Evolutionary conservation across 1,140 invertebrate genomes (phyloP).

Genomic region (Ectropis grisescens): DNA sequence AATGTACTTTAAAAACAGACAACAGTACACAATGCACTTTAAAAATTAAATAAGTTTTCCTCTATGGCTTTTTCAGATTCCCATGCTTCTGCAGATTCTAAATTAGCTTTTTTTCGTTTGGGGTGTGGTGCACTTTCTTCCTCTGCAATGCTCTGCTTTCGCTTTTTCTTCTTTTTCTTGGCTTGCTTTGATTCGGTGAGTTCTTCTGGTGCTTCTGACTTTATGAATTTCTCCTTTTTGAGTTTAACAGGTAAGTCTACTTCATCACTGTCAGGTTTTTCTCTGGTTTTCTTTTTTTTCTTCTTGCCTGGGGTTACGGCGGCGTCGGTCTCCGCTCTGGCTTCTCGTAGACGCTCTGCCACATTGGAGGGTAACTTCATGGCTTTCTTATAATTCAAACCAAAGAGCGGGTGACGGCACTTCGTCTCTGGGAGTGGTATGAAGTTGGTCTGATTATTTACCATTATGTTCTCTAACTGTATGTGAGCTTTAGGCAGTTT

Average conservation of each 20-base stretch:
- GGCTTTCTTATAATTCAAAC: slow-evolving; percentile 38
- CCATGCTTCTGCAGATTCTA: slow-evolving; percentile 30
- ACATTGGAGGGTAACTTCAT: slow-evolving; percentile 28
- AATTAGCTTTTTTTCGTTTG: slow-evolving; percentile 29
- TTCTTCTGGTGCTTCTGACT: slow-evolving; percentile 5
- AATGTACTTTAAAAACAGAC: too few relatives aligned
- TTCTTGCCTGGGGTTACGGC: too few relatives aligned
- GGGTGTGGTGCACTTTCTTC: slow-evolving; percentile 9
- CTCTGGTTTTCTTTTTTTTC: slow-evolving; percentile 18
- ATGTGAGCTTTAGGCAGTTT: slow-evolving; percentile 39
- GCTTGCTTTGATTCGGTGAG: slow-evolving; percentile 7
- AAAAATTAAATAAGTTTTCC: slow-evolving; percentile 52
- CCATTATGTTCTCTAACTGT: slow-evolving; percentile 23
- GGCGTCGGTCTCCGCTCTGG: too few relatives aligned
- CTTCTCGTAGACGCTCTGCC: too few relatives aligned
- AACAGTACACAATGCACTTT: too few relatives aligned
- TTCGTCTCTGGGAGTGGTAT: neutral
- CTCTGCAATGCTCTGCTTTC: slow-evolving; percentile 18
- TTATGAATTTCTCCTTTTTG: too few relatives aligned
- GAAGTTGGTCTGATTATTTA: slow-evolving; percentile 30
- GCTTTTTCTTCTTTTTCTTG: slow-evolving; percentile 23
- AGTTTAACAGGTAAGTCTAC: too few relatives aligned
- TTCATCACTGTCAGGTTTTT: slow-evolving; percentile 1
- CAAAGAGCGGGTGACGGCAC: slow-evolving; percentile 24
- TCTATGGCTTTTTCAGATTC: slow-evolving; percentile 50